Base-by-base conservation (phyloP, 2,888 invertebrate species). In the Zelleria hepariella region DNA sequence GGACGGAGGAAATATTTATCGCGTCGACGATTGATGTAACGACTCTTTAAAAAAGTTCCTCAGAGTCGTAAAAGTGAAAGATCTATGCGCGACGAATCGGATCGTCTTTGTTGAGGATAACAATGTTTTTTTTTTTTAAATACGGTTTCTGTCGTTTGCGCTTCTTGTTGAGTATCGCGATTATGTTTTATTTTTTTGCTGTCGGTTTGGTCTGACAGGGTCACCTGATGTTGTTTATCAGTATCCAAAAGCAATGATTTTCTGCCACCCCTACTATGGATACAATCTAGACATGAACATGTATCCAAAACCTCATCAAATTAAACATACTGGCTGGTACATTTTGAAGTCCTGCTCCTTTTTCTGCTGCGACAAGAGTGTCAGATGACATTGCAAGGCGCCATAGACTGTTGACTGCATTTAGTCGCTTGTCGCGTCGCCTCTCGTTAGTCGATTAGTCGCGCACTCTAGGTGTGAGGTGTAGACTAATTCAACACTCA, bases 1-100 rank as follows among this genome's bases (percentile, higher is more conserved):
- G 57, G 48, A 47, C 47, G 20, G 15, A 25, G 47, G 57, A 57
- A 21, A 57, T 48, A 57, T 57, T 57, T 57, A 57, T 57, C 23
- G 57, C 24, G 10, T 7, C 53, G 48, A 55, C 55, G 55, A 55
- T 55, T 27, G 55, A 55, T 55, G 55, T 55, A 32, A 55, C 55
- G 55, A 55, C 55, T 51, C 10, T 32, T 55, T 24, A 25, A 53
- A 53, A 32, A 54, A 26, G 24, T 54, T 55, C 27, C 27, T 55
- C 27, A 20, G 21, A 27, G 55, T 55, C 55, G 32, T 55, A 55
- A 55, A 55, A 55, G 55, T 55, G 55, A 32, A 55, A 55, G 55
- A 55, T 55, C 20, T 55, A 55, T 32, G 55, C 18, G 54, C 25
- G 32, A 42, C 32, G 32, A 42, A 42, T 42, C 32, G 10, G 32